A percentile compares a stretch with the other conserved stretches of the same genome.
Evolutionary conservation across 1,140 invertebrate species (phyloP).

Genomic region (Trachymyrmex septentrionalis): DNA sequence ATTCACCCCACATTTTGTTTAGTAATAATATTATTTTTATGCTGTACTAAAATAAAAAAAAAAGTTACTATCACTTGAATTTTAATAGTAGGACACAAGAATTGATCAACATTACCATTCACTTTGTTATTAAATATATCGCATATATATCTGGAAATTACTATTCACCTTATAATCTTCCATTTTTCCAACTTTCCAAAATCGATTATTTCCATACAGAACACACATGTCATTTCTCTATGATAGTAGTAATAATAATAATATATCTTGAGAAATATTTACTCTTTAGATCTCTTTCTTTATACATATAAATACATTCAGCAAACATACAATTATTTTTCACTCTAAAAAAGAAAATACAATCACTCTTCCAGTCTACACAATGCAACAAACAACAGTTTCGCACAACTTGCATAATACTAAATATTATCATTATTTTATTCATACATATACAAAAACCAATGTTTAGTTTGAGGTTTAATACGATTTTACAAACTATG

Average conservation of each 20-base stretch:
- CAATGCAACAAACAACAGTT: slow-evolving; percentile 46
- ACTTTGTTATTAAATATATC: background rate
- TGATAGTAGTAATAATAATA: background rate
- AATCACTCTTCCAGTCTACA: slow-evolving; percentile 33
- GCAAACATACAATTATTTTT: slow-evolving; percentile 27
- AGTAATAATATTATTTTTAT: slow-evolving; percentile 69
- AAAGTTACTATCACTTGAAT: slow-evolving; percentile 40
- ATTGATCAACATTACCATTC: background rate
- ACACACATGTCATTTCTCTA: background rate
- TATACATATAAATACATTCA: slow-evolving; percentile 66
- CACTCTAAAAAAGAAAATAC: slow-evolving; percentile 31
- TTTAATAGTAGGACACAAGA: background rate
- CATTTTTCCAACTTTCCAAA: background rate
- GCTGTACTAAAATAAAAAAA: slow-evolving; percentile 69
- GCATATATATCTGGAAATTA: background rate
- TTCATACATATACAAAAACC: slow-evolving; percentile 56
- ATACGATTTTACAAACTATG: slow-evolving; percentile 45
- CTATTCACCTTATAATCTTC: background rate
- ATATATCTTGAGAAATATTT: slow-evolving; percentile 27
- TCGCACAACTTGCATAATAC: slow-evolving; percentile 23
- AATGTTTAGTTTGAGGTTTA: slow-evolving; percentile 44
- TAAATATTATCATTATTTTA: slow-evolving; percentile 29
- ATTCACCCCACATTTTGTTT: slow-evolving; percentile 47
- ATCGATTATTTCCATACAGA: background rate
- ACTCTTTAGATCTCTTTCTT: slow-evolving; percentile 45